These are phyloP conservation scores for Baryphthengus martii DNA, from an alignment of 2,113 vertebrate genomes.

Conservation along the genomic window DNA sequence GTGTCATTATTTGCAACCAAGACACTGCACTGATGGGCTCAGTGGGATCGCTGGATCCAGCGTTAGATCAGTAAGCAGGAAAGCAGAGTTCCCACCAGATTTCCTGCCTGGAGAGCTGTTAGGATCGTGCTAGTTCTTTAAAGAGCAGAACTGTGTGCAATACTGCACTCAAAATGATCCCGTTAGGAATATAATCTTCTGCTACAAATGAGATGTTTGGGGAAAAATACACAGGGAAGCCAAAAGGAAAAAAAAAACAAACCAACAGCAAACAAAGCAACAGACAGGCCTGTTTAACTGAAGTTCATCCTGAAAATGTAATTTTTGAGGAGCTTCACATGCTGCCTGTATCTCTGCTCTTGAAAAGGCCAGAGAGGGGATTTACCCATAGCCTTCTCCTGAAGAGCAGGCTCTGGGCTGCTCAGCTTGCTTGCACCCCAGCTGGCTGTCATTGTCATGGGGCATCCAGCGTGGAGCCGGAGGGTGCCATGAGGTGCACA, in stretches of 20 bases:
- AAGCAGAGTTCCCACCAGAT: conserved; percentile 45
- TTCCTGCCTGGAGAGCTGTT: conserved; percentile 53
- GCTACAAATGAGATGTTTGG: conserved; percentile 53
- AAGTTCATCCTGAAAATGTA: neutral
- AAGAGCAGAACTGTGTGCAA: conserved; percentile 57
- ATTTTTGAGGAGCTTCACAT: neutral
- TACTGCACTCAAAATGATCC: conserved; percentile 28
- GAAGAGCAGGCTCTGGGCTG: neutral
- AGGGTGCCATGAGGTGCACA: neutral
- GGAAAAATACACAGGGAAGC: neutral
- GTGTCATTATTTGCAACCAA: conserved; percentile 8
- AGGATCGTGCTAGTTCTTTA: conserved; percentile 52
- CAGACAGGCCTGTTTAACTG: neutral
- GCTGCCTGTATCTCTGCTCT: neutral
- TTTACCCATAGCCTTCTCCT: neutral
- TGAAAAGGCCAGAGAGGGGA: neutral
- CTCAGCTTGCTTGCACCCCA: neutral
- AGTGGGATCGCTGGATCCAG: conserved; percentile 10
- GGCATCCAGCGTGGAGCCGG: neutral
- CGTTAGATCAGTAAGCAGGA: conserved; percentile 40
- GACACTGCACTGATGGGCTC: conserved; percentile 40
- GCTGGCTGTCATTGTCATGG: fast-evolving
- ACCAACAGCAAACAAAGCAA: neutral
- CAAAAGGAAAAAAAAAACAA: neutral
- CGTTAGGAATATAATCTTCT: conserved; percentile 45